Conservation (phyloP, 2,113 vertebrate species). For the Rynchops niger region DNA sequence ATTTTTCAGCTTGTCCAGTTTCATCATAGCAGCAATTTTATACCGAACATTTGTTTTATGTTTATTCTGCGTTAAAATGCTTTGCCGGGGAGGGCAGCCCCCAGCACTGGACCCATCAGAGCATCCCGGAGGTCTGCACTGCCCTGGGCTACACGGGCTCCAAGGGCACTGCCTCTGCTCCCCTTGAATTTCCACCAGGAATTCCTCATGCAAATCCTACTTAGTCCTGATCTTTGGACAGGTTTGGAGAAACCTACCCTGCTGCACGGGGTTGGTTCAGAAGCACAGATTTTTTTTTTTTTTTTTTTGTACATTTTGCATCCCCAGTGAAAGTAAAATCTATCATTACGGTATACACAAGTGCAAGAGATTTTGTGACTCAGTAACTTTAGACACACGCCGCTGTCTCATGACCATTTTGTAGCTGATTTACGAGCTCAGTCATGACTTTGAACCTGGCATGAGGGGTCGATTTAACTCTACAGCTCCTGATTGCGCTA, state of each 20-base stretch:
- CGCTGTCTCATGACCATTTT: not conserved
- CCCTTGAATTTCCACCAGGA: not conserved
- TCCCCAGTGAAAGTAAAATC: not conserved
- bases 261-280: not conserved
- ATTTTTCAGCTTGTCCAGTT: not conserved
- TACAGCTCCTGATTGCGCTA: not conserved
- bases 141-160: rapidly evolving
- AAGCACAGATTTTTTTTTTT: not conserved
- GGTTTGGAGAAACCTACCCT: not conserved
- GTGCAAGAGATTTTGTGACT: not conserved
- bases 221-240: not conserved
- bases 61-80: not conserved
- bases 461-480: not conserved
- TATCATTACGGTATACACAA: not conserved
- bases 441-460: not conserved
- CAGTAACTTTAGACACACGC: not conserved
- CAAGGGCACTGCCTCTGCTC: not conserved
- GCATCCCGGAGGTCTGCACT: not conserved
- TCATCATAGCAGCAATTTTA: not conserved
- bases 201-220: not conserved
- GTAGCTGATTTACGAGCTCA: conserved; percentile 10
- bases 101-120: not conserved
- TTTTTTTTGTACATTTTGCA: not conserved
- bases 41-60: not conserved
- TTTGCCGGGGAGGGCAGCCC: not conserved